A percentile compares a stretch with the other conserved stretches of the same genome.
Evolutionary conservation across 2,888 invertebrate species (phyloP).

Genomic region (Glomeris marginata): DNA sequence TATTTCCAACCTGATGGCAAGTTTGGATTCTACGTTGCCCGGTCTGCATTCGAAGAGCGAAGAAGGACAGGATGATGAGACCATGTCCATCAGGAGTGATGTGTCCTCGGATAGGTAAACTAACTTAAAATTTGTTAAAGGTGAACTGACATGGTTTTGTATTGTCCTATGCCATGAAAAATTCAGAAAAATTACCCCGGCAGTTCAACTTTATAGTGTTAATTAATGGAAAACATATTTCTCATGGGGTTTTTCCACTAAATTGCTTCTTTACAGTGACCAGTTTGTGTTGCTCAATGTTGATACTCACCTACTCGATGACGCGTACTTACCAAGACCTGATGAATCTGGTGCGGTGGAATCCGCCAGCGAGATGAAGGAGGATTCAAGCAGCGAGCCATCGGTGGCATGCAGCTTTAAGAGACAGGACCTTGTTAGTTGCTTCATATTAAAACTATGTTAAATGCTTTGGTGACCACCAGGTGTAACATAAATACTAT

Average conservation of each 20-base stretch:
- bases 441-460: background rate
- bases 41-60: conserved; percentile 33
- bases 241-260: too few relatives aligned
- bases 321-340: conserved; percentile 6
- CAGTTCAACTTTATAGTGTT: too few relatives aligned
- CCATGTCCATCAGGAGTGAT: conserved; percentile 60
- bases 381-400: conserved; percentile 40
- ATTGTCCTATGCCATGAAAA: too few relatives aligned
- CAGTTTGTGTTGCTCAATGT: conserved; percentile 53
- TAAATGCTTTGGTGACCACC: background rate
- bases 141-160: too few relatives aligned
- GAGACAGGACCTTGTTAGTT: conserved; percentile 10
- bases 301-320: conserved; percentile 17
- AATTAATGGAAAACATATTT: too few relatives aligned
- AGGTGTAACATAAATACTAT: background rate
- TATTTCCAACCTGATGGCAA: conserved; percentile 64
- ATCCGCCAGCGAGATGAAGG: conserved; percentile 69
- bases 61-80: conserved; percentile 58
- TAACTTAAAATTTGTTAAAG: too few relatives aligned
- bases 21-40: conserved; percentile 54
- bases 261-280: too few relatives aligned
- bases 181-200: too few relatives aligned
- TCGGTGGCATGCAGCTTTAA: conserved; percentile 61
- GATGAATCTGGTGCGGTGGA: conserved; percentile 40
- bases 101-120: conserved; percentile 56